Conservation (phyloP, 2,113 vertebrate species). For the Alethe castanea region DNA sequence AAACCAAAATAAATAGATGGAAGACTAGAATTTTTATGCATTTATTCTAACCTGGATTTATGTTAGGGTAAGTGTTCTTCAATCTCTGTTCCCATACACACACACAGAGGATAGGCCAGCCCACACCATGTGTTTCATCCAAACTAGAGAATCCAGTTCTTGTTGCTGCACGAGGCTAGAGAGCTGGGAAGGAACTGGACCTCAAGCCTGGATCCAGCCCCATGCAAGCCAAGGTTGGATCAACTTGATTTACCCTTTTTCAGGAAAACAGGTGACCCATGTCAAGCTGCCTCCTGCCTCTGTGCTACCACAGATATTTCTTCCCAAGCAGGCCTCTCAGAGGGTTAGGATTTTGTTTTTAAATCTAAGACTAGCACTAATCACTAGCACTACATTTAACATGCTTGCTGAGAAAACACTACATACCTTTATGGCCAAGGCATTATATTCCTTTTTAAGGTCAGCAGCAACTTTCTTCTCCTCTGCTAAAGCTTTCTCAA, state of each 20-base stretch:
- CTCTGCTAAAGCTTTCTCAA: conserved; percentile 81
- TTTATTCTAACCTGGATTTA: neutral
- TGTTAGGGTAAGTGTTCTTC: neutral
- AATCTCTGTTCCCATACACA: neutral
- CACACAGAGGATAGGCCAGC: neutral
- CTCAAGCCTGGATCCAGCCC: neutral
- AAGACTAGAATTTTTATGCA: neutral
- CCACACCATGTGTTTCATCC: neutral
- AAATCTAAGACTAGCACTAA: neutral
- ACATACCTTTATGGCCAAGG: conserved; percentile 80
- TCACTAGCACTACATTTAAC: neutral
- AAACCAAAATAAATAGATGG: neutral
- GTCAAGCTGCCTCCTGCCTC: neutral
- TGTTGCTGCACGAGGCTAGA: neutral
- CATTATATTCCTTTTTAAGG: conserved; percentile 80
- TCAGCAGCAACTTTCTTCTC: conserved; percentile 78
- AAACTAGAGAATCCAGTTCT: neutral
- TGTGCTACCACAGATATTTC: neutral
- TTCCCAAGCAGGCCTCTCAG: neutral
- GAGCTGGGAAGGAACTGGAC: neutral
- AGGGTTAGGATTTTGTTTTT: neutral
- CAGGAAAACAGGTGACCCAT: neutral
- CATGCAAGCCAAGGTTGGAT: neutral
- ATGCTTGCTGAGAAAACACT: neutral
- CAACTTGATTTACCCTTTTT: neutral